Evolutionary conservation across 2,797 vertebrate species (phyloP).

Genomic region (Salmo trutta): DNA sequence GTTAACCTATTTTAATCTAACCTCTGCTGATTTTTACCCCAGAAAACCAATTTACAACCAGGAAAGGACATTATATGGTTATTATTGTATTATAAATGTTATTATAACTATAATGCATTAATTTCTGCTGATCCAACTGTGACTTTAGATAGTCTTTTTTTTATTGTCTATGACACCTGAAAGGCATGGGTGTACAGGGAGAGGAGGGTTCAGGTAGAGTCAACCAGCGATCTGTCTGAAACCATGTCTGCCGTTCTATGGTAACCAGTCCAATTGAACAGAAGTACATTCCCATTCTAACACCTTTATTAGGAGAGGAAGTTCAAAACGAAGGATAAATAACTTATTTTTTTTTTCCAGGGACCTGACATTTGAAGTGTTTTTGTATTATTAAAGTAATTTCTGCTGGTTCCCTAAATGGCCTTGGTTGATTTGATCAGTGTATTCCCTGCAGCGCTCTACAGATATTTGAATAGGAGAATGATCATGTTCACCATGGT

Average conservation of each 20-base stretch:
- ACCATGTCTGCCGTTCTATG: not conserved
- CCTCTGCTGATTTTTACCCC: no score
- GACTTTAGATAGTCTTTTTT: not conserved
- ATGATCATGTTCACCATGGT: conserved; percentile 16
- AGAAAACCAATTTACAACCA: no score
- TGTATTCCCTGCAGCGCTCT: conserved; percentile 30
- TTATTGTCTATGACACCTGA: not conserved
- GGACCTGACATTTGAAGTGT: conserved; percentile 42
- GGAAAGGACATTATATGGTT: no score
- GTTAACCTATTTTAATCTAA: no score
- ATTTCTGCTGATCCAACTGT: not conserved
- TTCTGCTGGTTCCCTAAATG: conserved; percentile 36
- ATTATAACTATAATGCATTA: not conserved
- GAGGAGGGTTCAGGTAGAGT: not conserved
- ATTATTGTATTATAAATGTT: no score
- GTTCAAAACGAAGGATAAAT: not conserved
- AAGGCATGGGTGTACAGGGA: not conserved
- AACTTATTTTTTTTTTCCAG: conserved; percentile 1
- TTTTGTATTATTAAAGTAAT: conserved; percentile 35
- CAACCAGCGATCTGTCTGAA: not conserved
- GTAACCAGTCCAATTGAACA: not conserved
- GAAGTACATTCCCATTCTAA: not conserved
- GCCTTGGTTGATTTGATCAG: conserved; percentile 33
- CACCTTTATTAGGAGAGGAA: not conserved
- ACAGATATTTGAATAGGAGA: conserved; percentile 24